Evolutionary conservation across 1,140 invertebrate genomes (phyloP).

Genomic region (Gonatopus flavifemur): DNA sequence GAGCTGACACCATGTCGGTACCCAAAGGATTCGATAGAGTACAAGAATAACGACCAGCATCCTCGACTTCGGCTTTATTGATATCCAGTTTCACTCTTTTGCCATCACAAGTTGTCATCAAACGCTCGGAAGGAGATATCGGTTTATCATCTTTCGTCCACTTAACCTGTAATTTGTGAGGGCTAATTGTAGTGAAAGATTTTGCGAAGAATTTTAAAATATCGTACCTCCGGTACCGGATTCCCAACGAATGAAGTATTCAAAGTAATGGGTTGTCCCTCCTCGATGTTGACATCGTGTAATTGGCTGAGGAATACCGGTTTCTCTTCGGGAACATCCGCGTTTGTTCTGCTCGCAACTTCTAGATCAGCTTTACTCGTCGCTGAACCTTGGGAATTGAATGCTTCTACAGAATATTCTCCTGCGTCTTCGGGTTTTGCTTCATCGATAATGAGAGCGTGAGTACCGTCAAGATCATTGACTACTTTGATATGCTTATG

Average conservation of each 20-base stretch:
- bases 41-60: slow-evolving; percentile 78
- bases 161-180: too few relatives aligned
- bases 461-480: slow-evolving; percentile 69
- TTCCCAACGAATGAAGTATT: slow-evolving; percentile 78
- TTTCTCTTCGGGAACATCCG: slow-evolving; percentile 67
- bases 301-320: slow-evolving; percentile 76
- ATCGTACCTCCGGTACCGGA: slow-evolving; percentile 84
- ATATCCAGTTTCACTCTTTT: slow-evolving; percentile 78
- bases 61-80: slow-evolving; percentile 67
- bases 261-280: slow-evolving; percentile 70
- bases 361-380: slow-evolving; percentile 70
- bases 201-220: too few relatives aligned
- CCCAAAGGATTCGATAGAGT: slow-evolving; percentile 75
- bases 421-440: slow-evolving; percentile 71
- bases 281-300: slow-evolving; percentile 73
- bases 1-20: slow-evolving; percentile 67
- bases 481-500: slow-evolving; percentile 68
- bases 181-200: too few relatives aligned
- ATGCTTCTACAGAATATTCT: slow-evolving; percentile 73
- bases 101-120: slow-evolving; percentile 77
- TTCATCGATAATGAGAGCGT: slow-evolving; percentile 68
- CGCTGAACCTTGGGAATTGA: slow-evolving; percentile 73
- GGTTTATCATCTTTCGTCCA: slow-evolving; percentile 81
- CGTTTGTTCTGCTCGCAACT: slow-evolving; percentile 65
- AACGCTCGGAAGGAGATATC: slow-evolving; percentile 65